Base-by-base conservation (phyloP, 2,113 vertebrate genomes). In the Edolisoma coerulescens region DNA sequence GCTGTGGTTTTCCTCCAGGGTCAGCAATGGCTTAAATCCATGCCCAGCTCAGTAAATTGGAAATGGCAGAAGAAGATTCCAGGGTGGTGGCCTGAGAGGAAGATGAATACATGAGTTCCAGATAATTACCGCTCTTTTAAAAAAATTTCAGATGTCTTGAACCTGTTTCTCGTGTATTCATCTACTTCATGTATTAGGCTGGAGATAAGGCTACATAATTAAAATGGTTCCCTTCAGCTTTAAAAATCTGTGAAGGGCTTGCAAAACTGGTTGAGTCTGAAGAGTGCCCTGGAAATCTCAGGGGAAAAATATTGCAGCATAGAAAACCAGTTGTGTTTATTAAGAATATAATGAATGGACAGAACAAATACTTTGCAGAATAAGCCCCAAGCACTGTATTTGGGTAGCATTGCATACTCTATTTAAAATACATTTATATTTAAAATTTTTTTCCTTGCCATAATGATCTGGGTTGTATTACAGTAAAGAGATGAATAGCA, bases 11-110 rank as follows among this genome's bases (percentile, higher is more conserved):
- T 67, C 73, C 90, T 77, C 77, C 76, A 91, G 80, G 95, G 93
- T 96, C 95, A 95, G 93, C 69, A 92, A 89, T 92, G 96, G 89
- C 86, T 96, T 95, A 95, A 95, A 96, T 96, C 89, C 63, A n/a
- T 86, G 56, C 64, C 69, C 73, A 84, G 73, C 80, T 84, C 76
- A 71, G 86, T 92, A 96, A 96, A 96, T 93, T 97, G 84, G 69
- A 93, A 92, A 91, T 92, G 96, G 93, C 91, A 93, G 93, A 96
- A 86, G 94, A 96, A 78, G 86, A 87, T 86, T 89, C 77, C 74
- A 60, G 77, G 64, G 84, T 74, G 65, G 52, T 84, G 80, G 74
- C 83, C 91, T 67, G 76, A 75, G 73, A 92, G 35, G 77, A 90
- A 84, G 89, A 93, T 81, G 42, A 84, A 93, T 93, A 49, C 81